Evolutionary conservation across 2,888 invertebrate genomes (phyloP), one percentile per base, ranked within the genome.

Genomic region (Saturnia japonica): DNA sequence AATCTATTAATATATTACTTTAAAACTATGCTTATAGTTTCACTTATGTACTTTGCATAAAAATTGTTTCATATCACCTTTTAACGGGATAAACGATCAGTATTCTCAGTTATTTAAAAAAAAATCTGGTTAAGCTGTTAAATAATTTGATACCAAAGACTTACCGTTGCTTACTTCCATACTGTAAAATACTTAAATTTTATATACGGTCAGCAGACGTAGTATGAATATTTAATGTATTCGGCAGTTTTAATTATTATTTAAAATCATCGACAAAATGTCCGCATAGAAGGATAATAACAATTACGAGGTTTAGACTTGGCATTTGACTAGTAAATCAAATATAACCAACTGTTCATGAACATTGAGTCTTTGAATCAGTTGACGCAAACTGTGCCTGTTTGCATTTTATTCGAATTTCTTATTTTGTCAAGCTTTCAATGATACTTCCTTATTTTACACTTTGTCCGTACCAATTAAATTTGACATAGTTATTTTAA

Each of bases 1-100:
- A 91, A 88, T 88, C 89, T 90, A 88, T 85, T 80, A 79, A 88
- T 86, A 87, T 81, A 79, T 73, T 85, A 91, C 83, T 86, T 90
- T 89, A 88, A 84, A 80, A 87, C 90, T 91, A 91, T 70, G 40
- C 62, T 40, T 64, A 64, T 19, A 64, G 34, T 40, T 64, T 40
- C 40, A 40, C 62, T 64, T 19, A 19, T 34, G 62, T 40, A 19
- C 7, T 64, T 16, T 40, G 40, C 8, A 19, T 64, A 34, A 16
- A 34, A 62, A 40, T 14, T 64, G 40, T 40, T 19, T 57, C 25
- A 14, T 57, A 57, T 25, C 22, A 25, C 12, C 22, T 57, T 57
- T 57, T 57, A 25, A 22, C 25, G 57, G 25, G 25, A 25, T 11
- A 57, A 25, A 22, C 25, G 25, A 14, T 25, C 25, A 11, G 57